A percentile compares a stretch with the other conserved stretches of the same genome.
Evolutionary conservation across 1,140 invertebrate genomes (phyloP).

Genomic region (Plodia interpunctella): DNA sequence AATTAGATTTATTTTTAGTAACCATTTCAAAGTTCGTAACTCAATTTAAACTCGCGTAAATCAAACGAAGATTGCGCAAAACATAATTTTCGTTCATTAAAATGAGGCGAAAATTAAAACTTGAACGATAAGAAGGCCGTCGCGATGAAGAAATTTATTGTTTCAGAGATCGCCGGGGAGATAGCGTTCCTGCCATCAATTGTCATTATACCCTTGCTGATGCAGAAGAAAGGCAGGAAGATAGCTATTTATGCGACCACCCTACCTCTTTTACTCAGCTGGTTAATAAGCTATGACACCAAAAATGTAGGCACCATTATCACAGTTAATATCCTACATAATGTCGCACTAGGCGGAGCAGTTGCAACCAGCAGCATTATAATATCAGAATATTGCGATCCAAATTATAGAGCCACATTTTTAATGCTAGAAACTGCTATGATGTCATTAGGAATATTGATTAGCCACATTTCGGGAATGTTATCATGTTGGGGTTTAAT

Average conservation of each 20-base stretch:
- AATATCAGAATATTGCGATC: constrained; percentile 21
- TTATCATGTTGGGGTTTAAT: constrained; percentile 12
- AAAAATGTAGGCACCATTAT: constrained; percentile 9
- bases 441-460: constrained; percentile 22
- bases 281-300: constrained; percentile 19
- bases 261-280: constrained; percentile 19
- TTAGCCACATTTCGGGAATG: constrained; percentile 17
- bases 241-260: constrained; percentile 14
- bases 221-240: constrained; percentile 23
- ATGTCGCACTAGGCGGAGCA: constrained; percentile 19
- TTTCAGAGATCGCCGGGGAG: constrained; percentile 24
- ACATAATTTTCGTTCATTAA: neutral
- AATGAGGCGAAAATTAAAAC: constrained; percentile 17
- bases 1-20: too few species aligned
- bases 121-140: constrained; percentile 15
- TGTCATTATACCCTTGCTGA: constrained; percentile 20
- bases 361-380: constrained; percentile 20
- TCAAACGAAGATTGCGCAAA: neutral
- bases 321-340: constrained; percentile 18
- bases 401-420: constrained; percentile 17
- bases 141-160: constrained; percentile 17
- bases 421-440: constrained; percentile 24
- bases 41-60: too few species aligned
- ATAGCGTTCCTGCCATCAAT: constrained; percentile 24
- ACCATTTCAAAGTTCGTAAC: too few species aligned